A percentile compares a stretch with the other conserved stretches of the same genome.
phyloP scores from a whole-genome alignment of 1,140 invertebrate genomes.

The Pogonus chalceus region DNA sequence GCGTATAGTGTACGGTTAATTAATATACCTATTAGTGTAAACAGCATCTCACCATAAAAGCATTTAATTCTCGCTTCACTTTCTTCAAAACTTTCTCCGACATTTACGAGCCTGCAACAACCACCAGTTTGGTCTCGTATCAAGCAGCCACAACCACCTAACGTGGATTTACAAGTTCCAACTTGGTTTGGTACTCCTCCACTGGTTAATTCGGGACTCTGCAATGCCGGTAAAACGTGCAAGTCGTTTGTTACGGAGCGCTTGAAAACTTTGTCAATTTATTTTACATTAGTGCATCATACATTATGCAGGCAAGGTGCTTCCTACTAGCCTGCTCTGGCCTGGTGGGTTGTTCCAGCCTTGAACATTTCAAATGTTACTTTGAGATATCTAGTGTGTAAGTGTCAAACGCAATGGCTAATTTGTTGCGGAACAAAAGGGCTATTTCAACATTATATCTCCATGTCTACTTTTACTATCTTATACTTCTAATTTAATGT shows the following conservation, averaged over 20 bases:
- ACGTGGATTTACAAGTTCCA: background rate
- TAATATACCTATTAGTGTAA: background rate
- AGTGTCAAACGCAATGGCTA: too few species aligned
- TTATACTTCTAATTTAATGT: too few species aligned
- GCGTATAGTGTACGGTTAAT: too few species aligned
- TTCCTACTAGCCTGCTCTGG: too few species aligned
- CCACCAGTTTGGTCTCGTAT: too few species aligned
- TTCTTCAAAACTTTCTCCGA: background rate
- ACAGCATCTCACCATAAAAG: background rate
- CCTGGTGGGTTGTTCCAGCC: too few species aligned
- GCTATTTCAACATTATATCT: too few species aligned
- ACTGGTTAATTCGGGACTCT: background rate
- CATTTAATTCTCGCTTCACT: background rate
- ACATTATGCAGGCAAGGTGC: slow-evolving; percentile 5
- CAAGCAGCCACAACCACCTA: background rate
- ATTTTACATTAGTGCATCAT: slow-evolving; percentile 7
- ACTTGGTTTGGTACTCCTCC: background rate
- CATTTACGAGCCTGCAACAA: background rate
- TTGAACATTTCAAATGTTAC: too few species aligned
- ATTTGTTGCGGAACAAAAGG: too few species aligned
- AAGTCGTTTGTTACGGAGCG: slow-evolving; percentile 4
- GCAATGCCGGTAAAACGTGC: slow-evolving; percentile 6
- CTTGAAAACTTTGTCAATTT: slow-evolving; percentile 7
- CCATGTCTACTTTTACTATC: too few species aligned
- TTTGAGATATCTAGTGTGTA: too few species aligned